Percentiles rank a stretch among this genome's conserved stretches.
These are phyloP conservation scores for Eupithecia subfuscata DNA, from an alignment of 2,888 invertebrate species.

Conservation along the genomic window DNA sequence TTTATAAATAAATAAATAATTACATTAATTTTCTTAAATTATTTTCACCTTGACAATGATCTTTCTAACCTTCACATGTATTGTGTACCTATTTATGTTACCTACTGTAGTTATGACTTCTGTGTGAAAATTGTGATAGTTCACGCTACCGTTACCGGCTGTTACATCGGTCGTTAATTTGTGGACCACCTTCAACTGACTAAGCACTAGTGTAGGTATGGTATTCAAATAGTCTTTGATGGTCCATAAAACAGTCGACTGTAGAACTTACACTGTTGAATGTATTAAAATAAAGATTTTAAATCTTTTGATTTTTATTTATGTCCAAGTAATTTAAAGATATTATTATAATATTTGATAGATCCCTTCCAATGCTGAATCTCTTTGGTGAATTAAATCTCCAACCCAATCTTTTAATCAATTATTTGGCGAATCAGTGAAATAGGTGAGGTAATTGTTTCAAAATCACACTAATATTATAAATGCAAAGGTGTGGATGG, in stretches of 20 bases:
- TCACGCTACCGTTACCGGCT: constrained; percentile 31
- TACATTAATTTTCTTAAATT: background rate
- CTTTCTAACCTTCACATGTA: background rate
- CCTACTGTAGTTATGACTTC: constrained; percentile 47
- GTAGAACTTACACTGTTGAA: constrained; percentile 25
- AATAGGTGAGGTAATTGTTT: background rate
- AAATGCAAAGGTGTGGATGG: too few species aligned
- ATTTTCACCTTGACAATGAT: background rate
- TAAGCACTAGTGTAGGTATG: background rate
- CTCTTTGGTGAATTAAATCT: background rate
- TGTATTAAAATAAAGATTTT: constrained; percentile 30
- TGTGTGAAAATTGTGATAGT: constrained; percentile 62
- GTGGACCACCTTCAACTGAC: background rate
- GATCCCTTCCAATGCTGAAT: background rate
- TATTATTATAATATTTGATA: background rate
- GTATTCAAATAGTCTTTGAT: background rate
- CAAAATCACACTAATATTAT: too few species aligned
- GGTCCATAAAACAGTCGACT: background rate
- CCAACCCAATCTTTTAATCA: too few species aligned
- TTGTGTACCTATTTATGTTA: background rate
- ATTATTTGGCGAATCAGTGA: background rate
- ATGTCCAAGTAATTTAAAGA: background rate
- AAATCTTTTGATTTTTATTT: constrained; percentile 24
- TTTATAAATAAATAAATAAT: too few species aligned
- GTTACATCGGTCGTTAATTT: constrained; percentile 20